These are phyloP conservation scores for Poeciliopsis infans DNA, from an alignment of 2,797 vertebrate genomes.

Conservation along the genomic window DNA sequence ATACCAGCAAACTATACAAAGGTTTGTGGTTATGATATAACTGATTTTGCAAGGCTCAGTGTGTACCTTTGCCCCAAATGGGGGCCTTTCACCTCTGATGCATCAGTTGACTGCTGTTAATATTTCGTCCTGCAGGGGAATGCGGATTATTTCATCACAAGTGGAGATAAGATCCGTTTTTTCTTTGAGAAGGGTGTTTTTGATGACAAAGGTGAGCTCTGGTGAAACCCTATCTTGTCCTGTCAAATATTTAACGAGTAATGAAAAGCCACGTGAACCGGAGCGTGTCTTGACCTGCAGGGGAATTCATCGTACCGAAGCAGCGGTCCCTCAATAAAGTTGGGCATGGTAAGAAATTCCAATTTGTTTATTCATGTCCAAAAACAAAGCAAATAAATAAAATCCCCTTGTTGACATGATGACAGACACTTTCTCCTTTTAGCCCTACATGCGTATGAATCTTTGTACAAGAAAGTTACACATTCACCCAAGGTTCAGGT, in stretches of 20 bases:
- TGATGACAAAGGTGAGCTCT: conserved; percentile 85
- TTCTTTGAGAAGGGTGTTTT: conserved; percentile 98
- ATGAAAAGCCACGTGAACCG: neutral
- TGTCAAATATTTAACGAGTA: neutral
- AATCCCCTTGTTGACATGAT: neutral
- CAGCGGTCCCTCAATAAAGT: conserved; percentile 93
- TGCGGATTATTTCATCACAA: conserved; percentile 93
- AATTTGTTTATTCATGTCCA: neutral
- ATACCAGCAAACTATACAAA: neutral
- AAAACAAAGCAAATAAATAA: neutral
- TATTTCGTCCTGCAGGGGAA: conserved; percentile 81
- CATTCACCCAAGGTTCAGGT: conserved; percentile 91
- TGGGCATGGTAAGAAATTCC: conserved; percentile 86
- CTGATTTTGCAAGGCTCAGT: neutral
- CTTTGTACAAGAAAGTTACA: conserved; percentile 88
- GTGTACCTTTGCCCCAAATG: conserved; percentile 3
- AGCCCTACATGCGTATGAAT: conserved; percentile 91
- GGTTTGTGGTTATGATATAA: no score
- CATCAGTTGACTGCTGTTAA: conserved; percentile 29
- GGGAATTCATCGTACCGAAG: conserved; percentile 86
- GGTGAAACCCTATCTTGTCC: neutral
- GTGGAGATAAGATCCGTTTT: conserved; percentile 94
- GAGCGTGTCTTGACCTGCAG: conserved; percentile 70
- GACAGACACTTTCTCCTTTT: conserved; percentile 14
- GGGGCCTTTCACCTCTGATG: conserved; percentile 1